Conservation (phyloP, 2,888 invertebrate species). For the Alsophila aescularia region DNA sequence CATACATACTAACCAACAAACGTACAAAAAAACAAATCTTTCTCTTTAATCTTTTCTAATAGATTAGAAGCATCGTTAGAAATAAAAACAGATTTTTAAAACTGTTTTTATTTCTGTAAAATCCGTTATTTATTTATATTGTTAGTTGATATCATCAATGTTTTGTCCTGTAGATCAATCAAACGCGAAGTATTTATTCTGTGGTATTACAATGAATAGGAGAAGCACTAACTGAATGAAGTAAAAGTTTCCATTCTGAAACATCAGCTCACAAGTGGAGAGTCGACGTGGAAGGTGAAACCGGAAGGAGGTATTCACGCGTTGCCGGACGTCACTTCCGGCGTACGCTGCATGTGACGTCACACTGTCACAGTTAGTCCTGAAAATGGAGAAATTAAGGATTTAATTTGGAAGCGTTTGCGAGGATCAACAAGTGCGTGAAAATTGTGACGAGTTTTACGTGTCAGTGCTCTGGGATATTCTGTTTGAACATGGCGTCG, state of each 20-base stretch:
- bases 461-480: neutral
- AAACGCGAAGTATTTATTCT: too few species aligned
- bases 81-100: too few species aligned
- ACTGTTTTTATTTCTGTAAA: too few species aligned
- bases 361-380: slow-evolving; percentile 20
- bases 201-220: too few species aligned
- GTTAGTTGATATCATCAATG: too few species aligned
- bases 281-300: slow-evolving; percentile 29
- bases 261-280: slow-evolving; percentile 5
- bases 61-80: too few species aligned
- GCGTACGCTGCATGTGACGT: slow-evolving; percentile 21
- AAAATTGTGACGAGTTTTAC: slow-evolving; percentile 12
- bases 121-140: too few species aligned
- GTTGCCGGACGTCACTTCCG: slow-evolving; percentile 32
- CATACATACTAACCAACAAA: too few species aligned
- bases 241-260: slow-evolving; percentile 14
- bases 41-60: too few species aligned
- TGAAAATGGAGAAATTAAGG: slow-evolving; percentile 19
- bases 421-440: slow-evolving; percentile 25
- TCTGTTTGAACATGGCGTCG: neutral
- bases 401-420: slow-evolving; percentile 21
- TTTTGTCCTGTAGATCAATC: too few species aligned
- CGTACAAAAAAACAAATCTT: too few species aligned
- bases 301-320: slow-evolving; percentile 37
- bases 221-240: too few species aligned